phyloP scores from a whole-genome alignment of 2,113 vertebrate species.

The Salvelinus fontinalis region DNA sequence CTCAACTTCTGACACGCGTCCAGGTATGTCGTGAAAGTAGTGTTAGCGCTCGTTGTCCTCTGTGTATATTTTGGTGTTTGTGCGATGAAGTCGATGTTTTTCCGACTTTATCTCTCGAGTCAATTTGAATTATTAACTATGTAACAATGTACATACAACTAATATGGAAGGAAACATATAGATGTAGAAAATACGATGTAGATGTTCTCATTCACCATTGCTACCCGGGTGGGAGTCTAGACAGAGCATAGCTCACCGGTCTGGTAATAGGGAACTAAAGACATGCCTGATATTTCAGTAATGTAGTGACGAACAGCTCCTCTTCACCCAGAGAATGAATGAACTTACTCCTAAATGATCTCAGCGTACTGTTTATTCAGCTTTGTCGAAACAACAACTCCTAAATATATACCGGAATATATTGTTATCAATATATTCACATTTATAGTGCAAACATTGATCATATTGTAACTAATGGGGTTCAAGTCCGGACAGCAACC shows the following conservation, averaged over 20 bases:
- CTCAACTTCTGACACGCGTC: neutral
- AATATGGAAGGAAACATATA: neutral
- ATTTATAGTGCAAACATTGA: neutral
- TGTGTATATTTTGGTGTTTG: constrained; percentile 43
- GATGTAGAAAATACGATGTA: constrained; percentile 21
- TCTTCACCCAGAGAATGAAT: constrained; percentile 22
- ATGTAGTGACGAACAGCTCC: constrained; percentile 34
- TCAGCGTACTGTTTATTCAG: neutral
- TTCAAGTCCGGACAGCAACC: too few relatives aligned
- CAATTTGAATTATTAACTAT: constrained; percentile 54
- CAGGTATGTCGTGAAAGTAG: constrained; percentile 15
- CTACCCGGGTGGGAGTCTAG: constrained; percentile 4
- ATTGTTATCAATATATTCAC: neutral
- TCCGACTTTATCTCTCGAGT: constrained; percentile 7
- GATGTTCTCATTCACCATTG: constrained; percentile 6
- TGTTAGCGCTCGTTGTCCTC: neutral
- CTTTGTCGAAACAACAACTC: neutral
- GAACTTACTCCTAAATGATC: constrained; percentile 7
- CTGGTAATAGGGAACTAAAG: constrained; percentile 66
- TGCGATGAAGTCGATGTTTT: constrained; percentile 46
- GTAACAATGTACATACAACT: constrained; percentile 11
- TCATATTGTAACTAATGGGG: neutral
- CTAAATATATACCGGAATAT: too few relatives aligned
- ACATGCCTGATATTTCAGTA: constrained; percentile 54
- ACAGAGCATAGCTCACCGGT: constrained; percentile 22